Evolutionary conservation across 2,888 invertebrate species (phyloP).

Genomic region (Drosophila lacicola): DNA sequence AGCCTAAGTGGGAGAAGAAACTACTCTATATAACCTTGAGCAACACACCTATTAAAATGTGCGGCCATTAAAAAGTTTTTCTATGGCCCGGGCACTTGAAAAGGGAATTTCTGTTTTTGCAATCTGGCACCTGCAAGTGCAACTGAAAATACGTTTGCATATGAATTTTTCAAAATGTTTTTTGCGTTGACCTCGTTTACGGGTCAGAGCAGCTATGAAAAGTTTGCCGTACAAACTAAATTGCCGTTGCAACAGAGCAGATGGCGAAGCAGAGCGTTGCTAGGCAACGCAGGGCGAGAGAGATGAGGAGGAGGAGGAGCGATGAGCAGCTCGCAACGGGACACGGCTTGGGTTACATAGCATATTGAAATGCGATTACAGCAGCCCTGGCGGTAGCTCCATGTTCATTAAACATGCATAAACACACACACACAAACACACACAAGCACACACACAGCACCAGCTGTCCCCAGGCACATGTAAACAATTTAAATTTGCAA

Average conservation of each 20-base stretch:
- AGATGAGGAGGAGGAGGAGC: background rate
- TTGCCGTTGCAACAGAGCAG: slow-evolving; percentile 62
- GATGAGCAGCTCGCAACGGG: slow-evolving; percentile 44
- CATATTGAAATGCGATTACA: slow-evolving; percentile 78
- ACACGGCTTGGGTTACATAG: slow-evolving; percentile 57
- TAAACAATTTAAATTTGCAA: slow-evolving; percentile 77
- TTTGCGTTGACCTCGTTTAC: slow-evolving; percentile 76
- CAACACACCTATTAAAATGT: slow-evolving; percentile 67
- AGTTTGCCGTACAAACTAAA: slow-evolving; percentile 74
- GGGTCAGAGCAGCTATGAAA: slow-evolving; percentile 75
- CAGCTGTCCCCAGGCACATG: slow-evolving; percentile 75
- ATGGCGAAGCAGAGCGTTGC: slow-evolving; percentile 11
- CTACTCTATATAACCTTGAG: slow-evolving; percentile 43
- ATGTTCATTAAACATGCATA: slow-evolving; percentile 79
- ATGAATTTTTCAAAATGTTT: slow-evolving; percentile 78
- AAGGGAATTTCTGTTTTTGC: slow-evolving; percentile 57
- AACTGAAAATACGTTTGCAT: slow-evolving; percentile 77
- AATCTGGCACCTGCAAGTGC: slow-evolving; percentile 71
- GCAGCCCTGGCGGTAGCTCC: slow-evolving; percentile 61
- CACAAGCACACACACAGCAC: slow-evolving; percentile 24
- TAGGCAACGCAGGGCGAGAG: slow-evolving; percentile 1
- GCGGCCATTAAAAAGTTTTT: slow-evolving; percentile 75
- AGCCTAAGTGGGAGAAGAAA: slow-evolving; percentile 5
- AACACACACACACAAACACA: slow-evolving; percentile 52
- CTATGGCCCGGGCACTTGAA: slow-evolving; percentile 52